Evolutionary conservation across 2,888 invertebrate genomes (phyloP), one percentile per base, ranked within the genome.

Genomic region (Geotrupes spiniger): DNA sequence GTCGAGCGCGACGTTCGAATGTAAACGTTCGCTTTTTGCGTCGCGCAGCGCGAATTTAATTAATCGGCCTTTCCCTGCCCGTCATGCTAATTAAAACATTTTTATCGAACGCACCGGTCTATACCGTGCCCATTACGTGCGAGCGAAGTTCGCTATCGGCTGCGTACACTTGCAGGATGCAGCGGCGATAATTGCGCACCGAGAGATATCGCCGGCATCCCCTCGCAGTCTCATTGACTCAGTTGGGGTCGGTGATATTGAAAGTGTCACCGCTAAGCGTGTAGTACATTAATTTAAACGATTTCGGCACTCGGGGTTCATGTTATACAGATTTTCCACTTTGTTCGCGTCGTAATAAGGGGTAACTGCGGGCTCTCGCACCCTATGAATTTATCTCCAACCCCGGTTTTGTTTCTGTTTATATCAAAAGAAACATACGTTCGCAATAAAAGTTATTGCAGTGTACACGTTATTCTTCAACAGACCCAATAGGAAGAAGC

Each of bases 111-210:
- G 21, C 21, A 3, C 4, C 21, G 3, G 3, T 6, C 21, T 21
- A 21, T 21, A 4, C 4, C 21, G 6, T n/a, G 6, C 21, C 21
- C 21, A 33, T 2, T 11, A 28, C n/a, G 28, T 28, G 14, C 6
- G 33, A 2, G 6, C 2, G 33, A 12, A 33, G 14, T 14, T 60
- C 62, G 67, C 67, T 67, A 68, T 69, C 69, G 60, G 58, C 60
- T 52, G 55, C 51, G 58, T 60, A 61, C 66, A 66, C 64, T 61
- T 60, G 55, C 51, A 55, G 57, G 57, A 58, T 58, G 56, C n/a
- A n/a, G n/a, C n/a, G n/a, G n/a, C 50, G 58, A 61, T 66, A 67
- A 67, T 67, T 66, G 65, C 64, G 63, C 64, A 59, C 61, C 62
- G 59, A 62, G 50, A 63, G 63, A 60, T 57, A 58, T 42, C 47